Base-by-base conservation (phyloP, 2,888 invertebrate genomes). In the Xestia sexstrigata region DNA sequence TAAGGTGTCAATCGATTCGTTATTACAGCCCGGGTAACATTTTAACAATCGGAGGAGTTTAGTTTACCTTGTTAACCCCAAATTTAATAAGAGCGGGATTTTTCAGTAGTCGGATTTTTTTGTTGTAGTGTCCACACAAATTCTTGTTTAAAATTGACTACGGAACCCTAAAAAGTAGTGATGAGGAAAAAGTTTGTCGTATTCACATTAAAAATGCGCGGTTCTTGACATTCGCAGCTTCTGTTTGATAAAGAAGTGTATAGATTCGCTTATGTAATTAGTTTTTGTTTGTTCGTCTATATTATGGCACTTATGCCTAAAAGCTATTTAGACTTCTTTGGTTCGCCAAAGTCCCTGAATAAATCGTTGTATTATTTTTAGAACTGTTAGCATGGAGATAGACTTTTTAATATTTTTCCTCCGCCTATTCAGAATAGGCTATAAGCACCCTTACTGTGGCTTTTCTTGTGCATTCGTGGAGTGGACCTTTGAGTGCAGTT, bases 181-280 rank as follows among this genome's bases (percentile, higher is more conserved):
- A 68, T 23, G 39, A 82, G 77, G 78, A 76, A 62, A 67, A 82
- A 55, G 35, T 35, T 63, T n/a, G 68, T n/a, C 20, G 4, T 60
- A 23, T 49, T 60, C 62, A 52, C 17, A 47, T 65, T 58, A 5
- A 42, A 65, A 5, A 0, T 62, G 47, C 7, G 13, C 26, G 35
- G 7, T 60, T 1, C 76, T 76, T 82, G 82, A 76, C 26, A 45
- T 66, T 35, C 30, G 4, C 30, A 17, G 4, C 5, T 75, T 45
- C 47, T 42, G 39, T 65, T 55, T 47, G 4, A 0, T 49, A 13
- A 17, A 30, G 11, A 0, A 63, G 30, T 70, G 13, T 17, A 47
- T 47, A 69, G 15, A 74, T 63, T 65, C 39, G 17, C 52, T 30
- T 45, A n/a, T 0, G 3, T 55, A 39, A 55, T 55, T 45, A 20